These are phyloP conservation scores for Dromaius novaehollandiae DNA, from an alignment of 2,113 vertebrate genomes.

Conservation along the genomic window DNA sequence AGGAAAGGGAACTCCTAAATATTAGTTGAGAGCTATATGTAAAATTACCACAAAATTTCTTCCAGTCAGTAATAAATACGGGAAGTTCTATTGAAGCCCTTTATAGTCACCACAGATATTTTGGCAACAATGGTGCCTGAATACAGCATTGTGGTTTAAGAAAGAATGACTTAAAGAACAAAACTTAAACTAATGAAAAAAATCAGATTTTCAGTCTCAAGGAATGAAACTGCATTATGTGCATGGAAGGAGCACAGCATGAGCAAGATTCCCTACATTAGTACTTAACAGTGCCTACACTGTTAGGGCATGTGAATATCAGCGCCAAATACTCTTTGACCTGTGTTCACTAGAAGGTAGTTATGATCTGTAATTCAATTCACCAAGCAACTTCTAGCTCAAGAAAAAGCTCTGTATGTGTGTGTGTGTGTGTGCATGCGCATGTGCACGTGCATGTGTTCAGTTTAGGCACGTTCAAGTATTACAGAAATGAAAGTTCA, in stretches of 20 bases:
- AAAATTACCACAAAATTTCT: background rate
- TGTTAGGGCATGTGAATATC: background rate
- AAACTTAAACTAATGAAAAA: background rate
- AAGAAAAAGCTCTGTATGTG: background rate
- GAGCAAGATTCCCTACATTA: background rate
- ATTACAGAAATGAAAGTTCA: background rate
- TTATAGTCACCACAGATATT: background rate
- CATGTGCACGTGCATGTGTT: fast-evolving
- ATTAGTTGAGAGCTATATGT: background rate
- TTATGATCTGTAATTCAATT: background rate
- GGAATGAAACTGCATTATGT: background rate
- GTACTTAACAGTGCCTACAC: background rate
- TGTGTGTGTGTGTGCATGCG: background rate
- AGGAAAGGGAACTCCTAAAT: background rate
- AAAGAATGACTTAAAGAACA: background rate
- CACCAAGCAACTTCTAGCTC: background rate
- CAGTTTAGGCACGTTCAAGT: background rate
- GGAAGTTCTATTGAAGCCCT: background rate
- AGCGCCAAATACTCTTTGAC: background rate
- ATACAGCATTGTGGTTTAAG: background rate
- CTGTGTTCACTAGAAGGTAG: background rate
- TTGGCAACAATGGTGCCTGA: background rate
- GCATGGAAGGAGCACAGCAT: background rate
- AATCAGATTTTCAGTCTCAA: background rate
- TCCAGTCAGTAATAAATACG: background rate